Base-by-base conservation (phyloP, 1,140 invertebrate genomes). In the Drosophila novamexicana region DNA sequence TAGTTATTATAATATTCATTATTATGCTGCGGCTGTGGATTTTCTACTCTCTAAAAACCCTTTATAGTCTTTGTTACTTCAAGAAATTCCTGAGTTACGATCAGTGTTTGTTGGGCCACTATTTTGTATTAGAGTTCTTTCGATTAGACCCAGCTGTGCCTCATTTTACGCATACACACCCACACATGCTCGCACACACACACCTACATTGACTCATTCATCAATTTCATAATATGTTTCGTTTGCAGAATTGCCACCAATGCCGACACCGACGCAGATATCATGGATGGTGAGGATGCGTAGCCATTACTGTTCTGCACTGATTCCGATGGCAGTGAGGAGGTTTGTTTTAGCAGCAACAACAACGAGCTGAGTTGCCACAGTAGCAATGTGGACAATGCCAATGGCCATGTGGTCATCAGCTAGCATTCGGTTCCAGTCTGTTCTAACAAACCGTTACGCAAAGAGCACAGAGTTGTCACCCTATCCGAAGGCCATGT, bases 291-390 rank as follows among this genome's bases (percentile, higher is more conserved):
- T 47, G 90, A 82, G 62, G 90, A 91, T 50, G 90, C 90, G 86
- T 91, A 91, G 90, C 90, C 90, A 91, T 88, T 91, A 91, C 90
- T 91, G 78, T 77, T 77, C 77, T 88, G 76, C 74, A 85, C 80
- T 85, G 90, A 91, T 79, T 90, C 83, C 66, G 90, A 91, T 65
- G 89, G 75, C 53, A 81, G 82, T 75, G 80, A 90, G 65, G 83
- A 86, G 66, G 72, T 88, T 78, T 81, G 82, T 79, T 81, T 80
- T 8, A 90, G 39, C 67, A 90, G 78, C 64, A 91, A 91, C 57
- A 79, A 84, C 69, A 89, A 89, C 32, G 79, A 89, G 59, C 57
- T 73, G 18, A 75, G 66, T 45, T 79, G 77, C 53, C 71, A 76
- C 54, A 90, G 82, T 73, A 88, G 83, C 63, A 88, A 86, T 36